Percentiles rank a stretch among this genome's conserved stretches.
phyloP scores from a whole-genome alignment of 2,113 vertebrate genomes.

The Rallus limicola region DNA sequence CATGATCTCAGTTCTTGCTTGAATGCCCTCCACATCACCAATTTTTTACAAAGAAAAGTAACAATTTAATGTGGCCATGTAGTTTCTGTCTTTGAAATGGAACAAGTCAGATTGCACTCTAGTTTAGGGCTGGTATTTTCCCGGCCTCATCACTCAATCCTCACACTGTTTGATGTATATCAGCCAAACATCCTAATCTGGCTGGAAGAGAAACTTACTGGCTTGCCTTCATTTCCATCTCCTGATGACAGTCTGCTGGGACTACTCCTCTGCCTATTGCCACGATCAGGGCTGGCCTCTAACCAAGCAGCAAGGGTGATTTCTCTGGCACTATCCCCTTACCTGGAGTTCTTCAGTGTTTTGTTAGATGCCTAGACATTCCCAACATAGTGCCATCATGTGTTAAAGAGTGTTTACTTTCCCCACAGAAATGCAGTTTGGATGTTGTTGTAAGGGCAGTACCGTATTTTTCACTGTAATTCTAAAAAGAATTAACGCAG shows the following conservation, averaged over 20 bases:
- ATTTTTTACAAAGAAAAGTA: neutral
- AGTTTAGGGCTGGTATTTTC: neutral
- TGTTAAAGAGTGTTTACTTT: neutral
- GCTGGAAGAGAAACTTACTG: neutral
- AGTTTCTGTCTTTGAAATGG: neutral
- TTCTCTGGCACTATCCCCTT: neutral
- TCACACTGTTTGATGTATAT: neutral
- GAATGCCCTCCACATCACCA: neutral
- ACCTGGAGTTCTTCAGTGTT: neutral
- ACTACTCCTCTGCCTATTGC: neutral
- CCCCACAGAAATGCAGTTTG: neutral
- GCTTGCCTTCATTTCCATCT: neutral
- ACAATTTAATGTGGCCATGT: neutral
- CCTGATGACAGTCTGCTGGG: neutral
- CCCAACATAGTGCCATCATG: neutral
- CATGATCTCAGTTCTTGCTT: neutral
- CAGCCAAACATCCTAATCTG: neutral
- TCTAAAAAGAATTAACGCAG: neutral
- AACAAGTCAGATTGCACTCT: neutral
- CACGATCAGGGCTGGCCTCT: neutral
- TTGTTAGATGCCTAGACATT: neutral
- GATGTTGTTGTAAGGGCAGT: neutral
- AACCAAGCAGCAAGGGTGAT: neutral
- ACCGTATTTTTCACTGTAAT: neutral
- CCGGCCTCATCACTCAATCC: neutral